Evolutionary conservation across 2,113 vertebrate species (phyloP).

Genomic region (Xenopus tropicalis): UCB_Xtro_10.0 CM004447.2:9496501-9497000

Average conservation of each 20-base stretch:
- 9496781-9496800: not conserved
- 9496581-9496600: not conserved
- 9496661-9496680: slow-evolving; percentile 2
- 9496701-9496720: not conserved
- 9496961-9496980: too few relatives aligned
- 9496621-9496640: not conserved
- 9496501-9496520: too few relatives aligned
- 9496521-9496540: too few relatives aligned
- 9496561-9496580: not conserved
- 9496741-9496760: slow-evolving; percentile 1
- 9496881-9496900: not conserved
- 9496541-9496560: not conserved
- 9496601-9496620: not conserved
- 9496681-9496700: not conserved
- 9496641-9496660: not conserved
- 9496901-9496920: not conserved
- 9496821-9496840: not conserved
- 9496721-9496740: not conserved
- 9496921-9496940: not conserved
- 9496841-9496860: not conserved
- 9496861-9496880: not conserved
- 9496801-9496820: slow-evolving; percentile 7
- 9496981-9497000: too few relatives aligned
- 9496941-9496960: too few relatives aligned
- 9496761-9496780: not conserved